Evolutionary conservation across 37 sponge, comb jelly and placozoan genomes (phyloP), one percentile per base, ranked within the genome.

Genomic region (Tethya wilhelma): DNA sequence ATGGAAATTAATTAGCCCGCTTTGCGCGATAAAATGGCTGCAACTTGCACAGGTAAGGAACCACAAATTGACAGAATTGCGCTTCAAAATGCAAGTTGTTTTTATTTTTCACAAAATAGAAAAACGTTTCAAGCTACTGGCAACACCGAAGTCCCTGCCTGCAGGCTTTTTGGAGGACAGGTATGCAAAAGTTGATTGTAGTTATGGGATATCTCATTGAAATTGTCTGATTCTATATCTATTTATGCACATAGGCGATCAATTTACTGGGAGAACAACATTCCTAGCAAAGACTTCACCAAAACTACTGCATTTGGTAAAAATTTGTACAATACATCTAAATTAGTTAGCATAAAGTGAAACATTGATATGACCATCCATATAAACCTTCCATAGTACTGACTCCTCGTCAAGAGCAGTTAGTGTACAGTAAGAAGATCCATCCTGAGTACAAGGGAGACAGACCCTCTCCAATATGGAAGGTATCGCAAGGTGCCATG

Each of bases 151-250:
- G 63, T 44, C 84, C 0, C 62, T 89, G 0, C 78, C 93, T 6
- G 85, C 83, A 38, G 82, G 87, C 1, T 92, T 92, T 63, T 58
- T 72, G 33, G 96, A 95, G 59, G 92, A 95, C 90, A 95, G 94
- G 94, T 89, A 33, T 37, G 78, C 38, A 37, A 20, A n/a, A n/a
- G 2, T 39, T n/a, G 9, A 23, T 29, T 22, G 44, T 11, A 37
- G 7, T 25, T 14, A 45, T 46, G n/a, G n/a, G n/a, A n/a, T n/a
- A n/a, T n/a, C n/a, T n/a, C n/a, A n/a, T n/a, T n/a, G n/a, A n/a
- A 25, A 22, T 8, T 25, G 11, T 72, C 29, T 46, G 32, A 17
- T 11, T 72, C 56, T 34, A 11, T 59, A 11, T n/a, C n/a, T n/a
- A n/a, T n/a, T n/a, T n/a, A n/a, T n/a, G n/a, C n/a, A n/a, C n/a